Evolutionary conservation across 2,888 invertebrate species (phyloP), one percentile per base, ranked within the genome.

Genomic region (Polyommatus iphigenia): DNA sequence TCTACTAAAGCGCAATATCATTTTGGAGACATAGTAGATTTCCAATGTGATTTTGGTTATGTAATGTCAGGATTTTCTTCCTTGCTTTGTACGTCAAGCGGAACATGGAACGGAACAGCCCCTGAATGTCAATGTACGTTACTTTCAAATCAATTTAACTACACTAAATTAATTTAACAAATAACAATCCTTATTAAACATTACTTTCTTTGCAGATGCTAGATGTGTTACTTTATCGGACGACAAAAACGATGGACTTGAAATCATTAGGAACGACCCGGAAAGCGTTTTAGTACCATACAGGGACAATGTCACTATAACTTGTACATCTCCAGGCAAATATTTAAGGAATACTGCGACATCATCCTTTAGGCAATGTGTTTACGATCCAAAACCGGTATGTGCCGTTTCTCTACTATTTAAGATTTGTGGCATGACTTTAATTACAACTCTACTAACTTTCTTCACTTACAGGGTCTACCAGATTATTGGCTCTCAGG

Each of bases 31-130:
- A 95, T 97, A 71, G 96, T 98, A 0, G 96, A 96, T 81, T 99
- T 99, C 95, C 98, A 98, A 85, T 99, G 99, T 87, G 96, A 98
- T 85, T 99, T 99, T 89, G 99, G 99, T 24, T 98, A 98, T 87
- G 97, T 98, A 0, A 97, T 99, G 96, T 96, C 97, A 79, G 99
- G 99, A 77, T 97, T 97, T 76, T 96, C 98, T 0, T 96, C 97
- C 6, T 93, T 99, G 24, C 95, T 97, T 78, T 99, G 99, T 89
- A 96, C 97, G 1, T 97, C 98, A 5, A 97, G 96, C 87, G 99
- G 99, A 76, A 96, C 95, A 54, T 99, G 99, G 99, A 98, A 99
- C 88, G 98, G 98, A 83, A 96, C 98, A 6, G 96, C 97, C 71
- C 99, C 99, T 5, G 97, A 97, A 90, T 99, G 99, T 91, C 96